Evolutionary conservation across 2,888 invertebrate species (phyloP).

Genomic region (Imbricaverruca yamaguchii): DNA sequence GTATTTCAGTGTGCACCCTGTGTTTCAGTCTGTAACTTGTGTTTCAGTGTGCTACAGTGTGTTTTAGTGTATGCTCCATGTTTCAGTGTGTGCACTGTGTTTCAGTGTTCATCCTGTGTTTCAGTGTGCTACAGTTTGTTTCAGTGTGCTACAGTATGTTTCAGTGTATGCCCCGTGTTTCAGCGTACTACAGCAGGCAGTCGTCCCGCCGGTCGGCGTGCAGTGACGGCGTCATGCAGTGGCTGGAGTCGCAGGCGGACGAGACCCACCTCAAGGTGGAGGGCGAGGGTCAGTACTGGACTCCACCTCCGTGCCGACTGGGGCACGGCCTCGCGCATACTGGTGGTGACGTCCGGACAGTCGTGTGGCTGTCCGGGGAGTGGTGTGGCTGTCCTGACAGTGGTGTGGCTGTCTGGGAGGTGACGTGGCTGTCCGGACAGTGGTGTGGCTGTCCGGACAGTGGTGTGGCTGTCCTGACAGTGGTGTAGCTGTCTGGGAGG

Average conservation of each 20-base stretch:
- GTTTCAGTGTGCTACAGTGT: slow-evolving; percentile 6
- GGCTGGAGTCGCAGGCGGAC: not conserved
- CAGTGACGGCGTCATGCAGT: slow-evolving; percentile 1
- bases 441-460: too few relatives aligned
- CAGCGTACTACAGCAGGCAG: not conserved
- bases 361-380: too few relatives aligned
- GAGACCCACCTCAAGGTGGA: not conserved
- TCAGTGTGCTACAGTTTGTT: not conserved
- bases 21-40: not conserved
- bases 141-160: not conserved
- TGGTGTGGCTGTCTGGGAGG: too few relatives aligned
- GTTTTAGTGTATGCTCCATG: not conserved
- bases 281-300: not conserved
- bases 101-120: not conserved
- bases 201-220: not conserved
- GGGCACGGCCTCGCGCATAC: too few relatives aligned
- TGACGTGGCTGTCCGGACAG: too few relatives aligned
- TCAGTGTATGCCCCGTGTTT: not conserved
- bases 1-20: not conserved
- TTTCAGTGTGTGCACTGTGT: not conserved
- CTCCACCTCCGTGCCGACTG: too few relatives aligned
- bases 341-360: too few relatives aligned
- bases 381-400: too few relatives aligned
- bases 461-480: too few relatives aligned
- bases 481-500: too few relatives aligned